A percentile compares a stretch with the other conserved stretches of the same genome.
Conservation (phyloP, 2,113 vertebrate genomes). For the Tragelaphus scriptus region DNA sequence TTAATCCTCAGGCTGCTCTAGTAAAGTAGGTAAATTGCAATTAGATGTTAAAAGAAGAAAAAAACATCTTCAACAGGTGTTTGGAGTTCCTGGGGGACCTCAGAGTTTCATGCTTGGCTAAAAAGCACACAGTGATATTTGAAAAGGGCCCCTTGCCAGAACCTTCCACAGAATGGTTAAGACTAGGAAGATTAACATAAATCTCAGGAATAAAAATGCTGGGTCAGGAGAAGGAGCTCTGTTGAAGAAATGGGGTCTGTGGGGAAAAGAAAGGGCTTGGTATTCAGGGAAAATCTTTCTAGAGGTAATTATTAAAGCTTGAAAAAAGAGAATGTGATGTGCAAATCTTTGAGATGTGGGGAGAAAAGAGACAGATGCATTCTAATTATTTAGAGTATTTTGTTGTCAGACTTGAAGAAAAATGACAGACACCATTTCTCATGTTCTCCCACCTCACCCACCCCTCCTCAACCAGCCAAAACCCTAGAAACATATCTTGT, state of each 20-base stretch:
- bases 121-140: constrained; percentile 38
- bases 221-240: neutral
- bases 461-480: neutral
- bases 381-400: neutral
- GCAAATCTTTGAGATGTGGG: neutral
- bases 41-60: constrained; percentile 26
- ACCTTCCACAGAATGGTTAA: neutral
- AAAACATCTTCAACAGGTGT: constrained; percentile 39
- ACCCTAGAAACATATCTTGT: neutral
- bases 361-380: neutral
- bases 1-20: constrained; percentile 12
- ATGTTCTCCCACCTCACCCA: neutral
- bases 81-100: neutral
- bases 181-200: constrained; percentile 21
- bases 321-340: neutral
- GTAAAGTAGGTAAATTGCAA: constrained; percentile 33
- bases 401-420: neutral
- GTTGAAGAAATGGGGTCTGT: neutral
- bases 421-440: neutral
- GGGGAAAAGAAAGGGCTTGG: neutral
- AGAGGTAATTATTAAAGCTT: neutral
- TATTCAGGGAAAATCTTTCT: neutral
- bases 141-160: constrained; percentile 35
- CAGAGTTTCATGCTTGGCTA: constrained; percentile 19
- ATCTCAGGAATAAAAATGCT: neutral